Conservation (phyloP, 2,888 invertebrate species). For the Prenolepis imparis region DNA sequence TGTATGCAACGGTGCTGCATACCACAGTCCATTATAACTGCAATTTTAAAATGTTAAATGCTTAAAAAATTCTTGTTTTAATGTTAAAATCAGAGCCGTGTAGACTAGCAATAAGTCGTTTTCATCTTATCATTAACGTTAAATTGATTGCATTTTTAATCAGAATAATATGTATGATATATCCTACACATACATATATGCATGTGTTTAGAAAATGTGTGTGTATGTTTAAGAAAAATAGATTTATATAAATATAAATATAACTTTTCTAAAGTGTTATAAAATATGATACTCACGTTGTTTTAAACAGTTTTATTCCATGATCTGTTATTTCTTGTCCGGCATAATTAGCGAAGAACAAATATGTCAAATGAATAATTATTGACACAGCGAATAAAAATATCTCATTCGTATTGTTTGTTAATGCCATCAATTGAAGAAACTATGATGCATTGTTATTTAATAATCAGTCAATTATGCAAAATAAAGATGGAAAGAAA, state of each 20-base stretch:
- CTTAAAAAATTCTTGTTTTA: not conserved
- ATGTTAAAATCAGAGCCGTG: not conserved
- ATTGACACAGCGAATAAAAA: not conserved
- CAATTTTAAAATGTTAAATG: constrained; percentile 6
- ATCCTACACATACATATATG: not conserved
- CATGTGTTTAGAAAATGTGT: no score
- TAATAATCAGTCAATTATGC: not conserved
- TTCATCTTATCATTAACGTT: not conserved
- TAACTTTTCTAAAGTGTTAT: no score
- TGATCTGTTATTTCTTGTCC: constrained; percentile 35
- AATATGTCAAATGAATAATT: not conserved
- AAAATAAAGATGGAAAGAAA: not conserved
- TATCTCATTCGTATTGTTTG: not conserved
- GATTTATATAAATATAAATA: no score
- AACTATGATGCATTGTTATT: not conserved
- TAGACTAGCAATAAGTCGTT: not conserved
- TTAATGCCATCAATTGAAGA: not conserved
- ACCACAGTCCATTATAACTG: constrained; percentile 52
- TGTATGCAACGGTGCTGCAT: constrained; percentile 31
- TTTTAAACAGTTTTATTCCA: constrained; percentile 5
- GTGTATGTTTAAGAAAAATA: no score
- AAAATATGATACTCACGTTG: constrained; percentile 38
- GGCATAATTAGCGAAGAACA: constrained; percentile 9
- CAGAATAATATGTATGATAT: not conserved
- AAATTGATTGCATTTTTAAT: not conserved